Conservation (phyloP, 2,113 vertebrate genomes). For the Mystacornis crossleyi region DNA sequence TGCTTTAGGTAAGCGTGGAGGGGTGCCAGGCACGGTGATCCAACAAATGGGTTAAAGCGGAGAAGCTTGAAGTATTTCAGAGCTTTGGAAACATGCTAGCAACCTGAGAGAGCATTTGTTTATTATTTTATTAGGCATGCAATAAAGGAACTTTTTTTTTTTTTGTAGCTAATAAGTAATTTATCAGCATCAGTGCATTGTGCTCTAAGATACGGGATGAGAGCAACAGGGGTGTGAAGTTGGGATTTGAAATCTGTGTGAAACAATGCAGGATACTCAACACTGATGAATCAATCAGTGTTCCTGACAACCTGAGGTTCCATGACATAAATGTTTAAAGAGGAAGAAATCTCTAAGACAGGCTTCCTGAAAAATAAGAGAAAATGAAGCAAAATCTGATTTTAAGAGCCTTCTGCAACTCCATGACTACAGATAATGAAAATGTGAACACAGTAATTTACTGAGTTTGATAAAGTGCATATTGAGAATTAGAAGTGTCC, state of each 20-base stretch:
- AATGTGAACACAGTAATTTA: background rate
- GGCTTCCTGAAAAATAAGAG: background rate
- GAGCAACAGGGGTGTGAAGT: background rate
- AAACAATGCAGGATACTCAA: background rate
- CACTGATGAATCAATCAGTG: background rate
- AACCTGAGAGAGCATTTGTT: background rate
- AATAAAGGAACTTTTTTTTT: background rate
- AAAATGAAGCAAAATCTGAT: background rate
- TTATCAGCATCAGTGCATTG: background rate
- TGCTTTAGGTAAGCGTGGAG: fast-evolving
- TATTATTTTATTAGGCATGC: background rate
- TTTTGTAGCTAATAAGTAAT: background rate
- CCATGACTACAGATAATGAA: background rate
- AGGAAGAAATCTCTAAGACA: background rate
- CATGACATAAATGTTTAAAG: background rate
- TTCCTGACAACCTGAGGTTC: background rate
- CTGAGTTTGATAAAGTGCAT: background rate
- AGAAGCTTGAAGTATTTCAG: background rate
- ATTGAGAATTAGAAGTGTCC: background rate
- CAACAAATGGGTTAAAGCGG: background rate
- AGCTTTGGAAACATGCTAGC: background rate
- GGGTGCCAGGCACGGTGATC: background rate
- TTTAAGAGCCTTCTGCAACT: background rate
- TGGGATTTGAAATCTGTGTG: background rate
- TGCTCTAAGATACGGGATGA: background rate